phyloP scores from a whole-genome alignment of 1,140 invertebrate species.

The Bathynomus jamesi region DNA sequence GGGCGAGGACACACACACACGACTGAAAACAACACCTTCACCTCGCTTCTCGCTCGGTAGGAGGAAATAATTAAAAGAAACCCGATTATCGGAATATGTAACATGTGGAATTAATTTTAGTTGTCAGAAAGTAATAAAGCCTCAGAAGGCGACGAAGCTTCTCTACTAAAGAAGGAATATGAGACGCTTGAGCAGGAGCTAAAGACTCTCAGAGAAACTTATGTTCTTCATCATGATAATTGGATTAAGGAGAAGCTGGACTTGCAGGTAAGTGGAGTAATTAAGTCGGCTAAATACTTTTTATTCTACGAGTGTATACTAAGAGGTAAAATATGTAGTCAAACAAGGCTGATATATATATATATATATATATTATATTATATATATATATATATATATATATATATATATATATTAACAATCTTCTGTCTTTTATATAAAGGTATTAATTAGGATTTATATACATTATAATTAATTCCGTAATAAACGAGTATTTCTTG shows the following conservation, averaged over 20 bases:
- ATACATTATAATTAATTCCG: too few species aligned
- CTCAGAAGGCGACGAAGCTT: not conserved
- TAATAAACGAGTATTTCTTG: too few species aligned
- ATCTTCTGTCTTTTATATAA: not conserved
- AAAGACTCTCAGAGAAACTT: conserved; percentile 57
- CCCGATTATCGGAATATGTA: too few species aligned
- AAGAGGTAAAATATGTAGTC: too few species aligned
- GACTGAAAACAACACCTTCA: too few species aligned
- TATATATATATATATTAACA: conserved; percentile 2
- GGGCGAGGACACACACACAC: too few species aligned
- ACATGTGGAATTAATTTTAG: not conserved
- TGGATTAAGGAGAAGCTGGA: conserved; percentile 67
- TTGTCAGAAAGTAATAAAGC: not conserved
- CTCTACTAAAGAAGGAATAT: conserved; percentile 49
- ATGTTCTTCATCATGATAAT: conserved; percentile 56
- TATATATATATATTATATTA: conserved; percentile 9
- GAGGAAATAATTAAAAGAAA: too few species aligned
- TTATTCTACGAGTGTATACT: too few species aligned
- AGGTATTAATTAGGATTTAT: too few species aligned
- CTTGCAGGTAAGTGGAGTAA: conserved; percentile 53
- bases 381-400: conserved; percentile 10
- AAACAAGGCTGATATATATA: too few species aligned
- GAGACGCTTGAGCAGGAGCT: conserved; percentile 56
- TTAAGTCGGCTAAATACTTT: not conserved
- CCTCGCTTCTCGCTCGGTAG: too few species aligned